Evolutionary conservation across 2,113 vertebrate genomes (phyloP).

Genomic region (Cynocephalus volans): DNA sequence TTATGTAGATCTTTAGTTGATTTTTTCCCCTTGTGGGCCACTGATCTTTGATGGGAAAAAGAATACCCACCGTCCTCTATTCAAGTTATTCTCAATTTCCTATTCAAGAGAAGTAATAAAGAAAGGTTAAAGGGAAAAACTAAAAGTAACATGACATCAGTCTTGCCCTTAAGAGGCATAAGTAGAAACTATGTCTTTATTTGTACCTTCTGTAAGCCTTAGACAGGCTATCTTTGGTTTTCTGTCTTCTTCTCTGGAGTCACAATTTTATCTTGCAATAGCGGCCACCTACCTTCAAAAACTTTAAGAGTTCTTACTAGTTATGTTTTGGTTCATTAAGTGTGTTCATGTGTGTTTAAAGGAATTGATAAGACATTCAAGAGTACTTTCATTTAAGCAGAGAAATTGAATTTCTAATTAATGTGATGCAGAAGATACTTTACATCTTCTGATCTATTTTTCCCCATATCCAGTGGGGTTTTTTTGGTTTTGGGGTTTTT

Average conservation of each 20-base stretch:
- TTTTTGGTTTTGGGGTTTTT: background rate
- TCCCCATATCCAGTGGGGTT: background rate
- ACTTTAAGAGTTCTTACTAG: background rate
- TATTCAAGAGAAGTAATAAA: slow-evolving; percentile 35
- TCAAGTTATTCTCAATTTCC: background rate
- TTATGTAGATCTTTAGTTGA: background rate
- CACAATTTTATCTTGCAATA: slow-evolving; percentile 27
- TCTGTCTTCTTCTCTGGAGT: slow-evolving; percentile 40
- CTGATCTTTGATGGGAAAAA: slow-evolving; percentile 23
- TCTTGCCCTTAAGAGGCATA: background rate
- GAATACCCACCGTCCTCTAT: background rate
- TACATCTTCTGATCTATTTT: background rate
- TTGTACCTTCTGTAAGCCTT: background rate
- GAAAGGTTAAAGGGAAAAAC: background rate
- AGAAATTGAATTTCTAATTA: slow-evolving; percentile 51
- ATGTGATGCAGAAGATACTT: slow-evolving; percentile 45
- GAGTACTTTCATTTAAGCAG: slow-evolving; percentile 53
- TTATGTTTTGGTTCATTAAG: background rate
- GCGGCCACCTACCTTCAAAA: slow-evolving; percentile 9
- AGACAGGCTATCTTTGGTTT: background rate
- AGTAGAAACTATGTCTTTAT: slow-evolving; percentile 31
- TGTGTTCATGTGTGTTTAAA: background rate
- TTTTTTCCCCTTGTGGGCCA: background rate
- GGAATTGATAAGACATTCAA: slow-evolving; percentile 43
- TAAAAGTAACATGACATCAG: background rate